Percentiles rank a stretch among this genome's conserved stretches.
These are phyloP conservation scores for Sebastes matsubarae DNA, from an alignment of 2,797 vertebrate genomes.

Conservation along the genomic window DNA sequence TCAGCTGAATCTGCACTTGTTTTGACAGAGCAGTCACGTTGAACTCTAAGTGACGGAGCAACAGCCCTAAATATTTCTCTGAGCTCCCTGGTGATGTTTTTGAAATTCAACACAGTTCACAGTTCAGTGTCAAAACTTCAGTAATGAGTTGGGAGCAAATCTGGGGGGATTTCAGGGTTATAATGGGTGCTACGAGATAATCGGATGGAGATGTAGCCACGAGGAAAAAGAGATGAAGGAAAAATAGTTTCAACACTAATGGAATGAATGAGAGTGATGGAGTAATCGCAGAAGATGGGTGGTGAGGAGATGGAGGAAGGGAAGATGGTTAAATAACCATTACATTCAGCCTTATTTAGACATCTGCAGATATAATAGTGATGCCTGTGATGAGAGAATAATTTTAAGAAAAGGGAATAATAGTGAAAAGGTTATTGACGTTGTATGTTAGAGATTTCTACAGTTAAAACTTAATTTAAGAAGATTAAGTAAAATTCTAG, in stretches of 20 bases:
- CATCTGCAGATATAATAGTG: not conserved
- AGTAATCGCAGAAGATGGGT: not conserved
- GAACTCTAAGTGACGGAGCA: not conserved
- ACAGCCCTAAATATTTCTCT: not conserved
- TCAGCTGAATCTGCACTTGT: not conserved
- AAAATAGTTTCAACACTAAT: not conserved
- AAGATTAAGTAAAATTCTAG: not conserved
- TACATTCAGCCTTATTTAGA: not conserved
- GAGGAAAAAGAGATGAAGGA: not conserved
- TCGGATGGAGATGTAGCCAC: not conserved
- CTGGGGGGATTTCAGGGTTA: not conserved
- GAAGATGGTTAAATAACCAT: not conserved
- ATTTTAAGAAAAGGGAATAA: not conserved
- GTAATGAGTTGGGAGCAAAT: not conserved
- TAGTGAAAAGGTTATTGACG: not conserved
- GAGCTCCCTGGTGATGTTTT: not conserved
- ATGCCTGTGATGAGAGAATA: not conserved
- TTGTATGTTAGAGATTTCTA: not conserved
- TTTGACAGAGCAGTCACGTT: not conserved
- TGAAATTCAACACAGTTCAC: not conserved
- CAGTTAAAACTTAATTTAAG: not conserved
- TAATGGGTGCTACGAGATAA: not conserved
- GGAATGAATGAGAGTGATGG: not conserved
- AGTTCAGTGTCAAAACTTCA: not conserved
- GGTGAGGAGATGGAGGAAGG: not conserved